Evolutionary conservation across 1,140 invertebrate species (phyloP).

Genomic region (Lysiphlebus fabarum): DNA sequence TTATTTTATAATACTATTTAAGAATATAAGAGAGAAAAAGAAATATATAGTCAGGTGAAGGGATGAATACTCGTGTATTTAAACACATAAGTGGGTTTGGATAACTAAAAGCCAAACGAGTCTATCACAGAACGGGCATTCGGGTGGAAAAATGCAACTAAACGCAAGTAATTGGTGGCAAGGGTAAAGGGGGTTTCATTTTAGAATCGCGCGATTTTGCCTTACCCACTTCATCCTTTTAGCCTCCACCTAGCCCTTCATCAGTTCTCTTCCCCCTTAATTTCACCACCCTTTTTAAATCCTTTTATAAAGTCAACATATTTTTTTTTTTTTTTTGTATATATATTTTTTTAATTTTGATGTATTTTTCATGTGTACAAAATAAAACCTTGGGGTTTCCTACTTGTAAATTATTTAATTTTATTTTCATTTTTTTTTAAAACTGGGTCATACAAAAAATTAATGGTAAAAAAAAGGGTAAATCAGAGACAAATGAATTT

Average conservation of each 20-base stretch:
- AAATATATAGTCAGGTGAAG: background rate
- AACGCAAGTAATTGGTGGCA: slow-evolving; percentile 54
- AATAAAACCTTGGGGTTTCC: background rate
- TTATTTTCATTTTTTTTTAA: background rate
- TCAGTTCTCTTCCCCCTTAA: background rate
- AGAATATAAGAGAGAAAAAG: too few species aligned
- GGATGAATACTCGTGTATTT: background rate
- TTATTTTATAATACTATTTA: too few species aligned
- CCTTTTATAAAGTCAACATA: too few species aligned
- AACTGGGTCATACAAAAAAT: slow-evolving; percentile 11
- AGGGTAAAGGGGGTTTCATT: slow-evolving; percentile 19
- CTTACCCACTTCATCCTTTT: slow-evolving; percentile 2
- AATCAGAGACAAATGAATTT: too few species aligned
- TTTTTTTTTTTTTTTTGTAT: too few species aligned
- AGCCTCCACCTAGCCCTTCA: background rate
- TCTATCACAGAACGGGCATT: slow-evolving; percentile 53
- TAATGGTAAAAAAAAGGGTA: background rate
- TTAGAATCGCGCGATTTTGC: background rate
- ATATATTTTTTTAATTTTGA: too few species aligned
- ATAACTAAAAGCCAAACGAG: slow-evolving; percentile 48
- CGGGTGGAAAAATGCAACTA: slow-evolving; percentile 56
- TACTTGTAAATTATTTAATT: slow-evolving; percentile 9
- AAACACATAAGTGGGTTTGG: slow-evolving; percentile 43
- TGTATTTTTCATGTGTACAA: slow-evolving; percentile 12
- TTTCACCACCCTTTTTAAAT: too few species aligned